A percentile compares a stretch with the other conserved stretches of the same genome.
Evolutionary conservation across 2,888 invertebrate species (phyloP).

Genomic region (Melipona beecheii): DNA sequence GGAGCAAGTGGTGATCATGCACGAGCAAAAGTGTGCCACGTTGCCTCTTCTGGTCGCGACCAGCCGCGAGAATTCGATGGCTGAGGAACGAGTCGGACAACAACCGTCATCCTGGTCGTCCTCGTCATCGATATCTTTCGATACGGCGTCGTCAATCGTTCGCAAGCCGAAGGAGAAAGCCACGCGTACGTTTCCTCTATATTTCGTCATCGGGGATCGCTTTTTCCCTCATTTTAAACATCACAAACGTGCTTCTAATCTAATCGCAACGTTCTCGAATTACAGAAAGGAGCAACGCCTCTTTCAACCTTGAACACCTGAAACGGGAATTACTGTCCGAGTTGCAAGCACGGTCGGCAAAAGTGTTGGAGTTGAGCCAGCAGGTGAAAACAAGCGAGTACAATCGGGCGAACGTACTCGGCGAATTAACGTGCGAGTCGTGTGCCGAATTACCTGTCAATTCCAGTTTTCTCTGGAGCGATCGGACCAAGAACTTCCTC

Average conservation of each 20-base stretch:
- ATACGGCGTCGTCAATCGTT: background rate
- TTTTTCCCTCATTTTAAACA: background rate
- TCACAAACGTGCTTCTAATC: background rate
- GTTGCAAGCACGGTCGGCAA: conserved; percentile 52
- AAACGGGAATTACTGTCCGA: conserved; percentile 43
- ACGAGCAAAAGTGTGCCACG: conserved; percentile 75
- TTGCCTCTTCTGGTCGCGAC: conserved; percentile 60
- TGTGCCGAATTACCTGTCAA: conserved; percentile 60
- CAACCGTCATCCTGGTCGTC: background rate
- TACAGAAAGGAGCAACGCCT: conserved; percentile 47
- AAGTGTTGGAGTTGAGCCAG: conserved; percentile 69
- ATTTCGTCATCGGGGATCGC: no score
- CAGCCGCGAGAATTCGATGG: conserved; percentile 12
- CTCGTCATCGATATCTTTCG: background rate
- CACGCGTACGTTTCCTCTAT: conserved; percentile 19
- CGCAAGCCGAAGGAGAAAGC: background rate
- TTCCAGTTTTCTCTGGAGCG: conserved; percentile 77
- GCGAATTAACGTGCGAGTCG: conserved; percentile 54
- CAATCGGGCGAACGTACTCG: conserved; percentile 55
- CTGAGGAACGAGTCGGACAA: conserved; percentile 12
- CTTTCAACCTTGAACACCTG: conserved; percentile 40
- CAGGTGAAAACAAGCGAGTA: conserved; percentile 68
- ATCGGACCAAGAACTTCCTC: conserved; percentile 25
- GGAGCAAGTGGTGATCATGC: conserved; percentile 71
- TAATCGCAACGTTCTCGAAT: background rate